Evolutionary conservation across 2,888 invertebrate genomes (phyloP), one percentile per base, ranked within the genome.

Genomic region (Saturnia japonica): DNA sequence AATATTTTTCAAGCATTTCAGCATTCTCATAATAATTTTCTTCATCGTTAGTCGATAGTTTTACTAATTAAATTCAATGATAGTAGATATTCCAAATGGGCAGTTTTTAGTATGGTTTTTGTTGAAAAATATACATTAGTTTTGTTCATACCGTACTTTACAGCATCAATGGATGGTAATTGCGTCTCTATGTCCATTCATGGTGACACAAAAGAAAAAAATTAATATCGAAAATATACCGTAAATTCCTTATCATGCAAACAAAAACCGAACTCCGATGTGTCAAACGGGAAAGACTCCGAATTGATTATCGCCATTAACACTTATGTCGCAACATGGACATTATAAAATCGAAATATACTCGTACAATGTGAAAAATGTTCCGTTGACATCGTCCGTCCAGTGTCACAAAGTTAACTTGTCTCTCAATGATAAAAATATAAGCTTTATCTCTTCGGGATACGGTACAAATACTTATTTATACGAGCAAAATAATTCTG

Each of bases 261-360:
- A 68, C 28, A 68, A 54, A 40, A 54, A 34, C 68, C 54, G n/a
- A 54, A 68, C 68, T 68, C 60, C 22, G 40, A 69, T 25, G 68
- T 69, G 68, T 68, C 64, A 70, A 70, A 71, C 54, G 67, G 22
- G 40, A 57, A 68, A 51, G 34, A 28, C 45, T 45, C 40, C 67
- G 66, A 91, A 93, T 93, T 91, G 91, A 93, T 93, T 89, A 86
- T 82, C 77, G 83, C 88, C 91, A 93, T 93, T 93, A 93, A 82
- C 84, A 81, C 77, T 80, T 84, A 86, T 89, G 92, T 91, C 84
- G 88, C 88, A 89, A 91, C 90, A 89, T 84, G 83, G 83, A 83
- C 84, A 88, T 86, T 87, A 86, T 87, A 88, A 88, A 89, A 85
- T 84, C 85, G 76, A 88, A 89, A 88, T 85, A 85, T 85, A 88